Percentiles rank a stretch among this genome's conserved stretches.
phyloP scores from a whole-genome alignment of 2,113 vertebrate genomes.

The Phoxinus phoxinus region DNA sequence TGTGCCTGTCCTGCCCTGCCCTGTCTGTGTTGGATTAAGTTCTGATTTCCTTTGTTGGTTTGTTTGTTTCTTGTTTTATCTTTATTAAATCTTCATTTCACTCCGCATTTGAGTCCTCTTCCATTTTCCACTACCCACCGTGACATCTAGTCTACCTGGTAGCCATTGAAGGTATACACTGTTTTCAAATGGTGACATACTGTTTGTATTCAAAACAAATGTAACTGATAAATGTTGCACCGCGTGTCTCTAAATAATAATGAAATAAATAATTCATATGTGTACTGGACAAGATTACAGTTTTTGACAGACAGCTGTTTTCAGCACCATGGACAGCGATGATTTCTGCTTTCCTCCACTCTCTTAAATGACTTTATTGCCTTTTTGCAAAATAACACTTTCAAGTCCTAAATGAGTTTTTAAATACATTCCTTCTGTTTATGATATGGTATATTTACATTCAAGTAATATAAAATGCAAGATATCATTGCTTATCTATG shows the following conservation, averaged over 20 bases:
- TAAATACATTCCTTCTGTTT: conserved; percentile 53
- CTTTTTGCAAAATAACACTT: background rate
- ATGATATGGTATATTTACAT: conserved; percentile 47
- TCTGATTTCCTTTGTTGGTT: too few relatives aligned
- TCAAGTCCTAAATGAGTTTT: background rate
- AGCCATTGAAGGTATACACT: background rate
- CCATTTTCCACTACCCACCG: too few relatives aligned
- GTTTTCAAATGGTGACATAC: background rate
- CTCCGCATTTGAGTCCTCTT: too few relatives aligned
- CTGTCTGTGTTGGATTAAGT: too few relatives aligned
- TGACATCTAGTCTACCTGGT: too few relatives aligned
- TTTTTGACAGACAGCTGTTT: conserved; percentile 1
- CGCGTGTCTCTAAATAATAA: background rate
- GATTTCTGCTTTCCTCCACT: background rate
- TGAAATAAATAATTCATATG: background rate
- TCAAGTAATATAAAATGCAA: conserved; percentile 48
- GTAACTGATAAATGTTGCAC: background rate
- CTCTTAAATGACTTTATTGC: background rate
- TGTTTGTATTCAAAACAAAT: background rate
- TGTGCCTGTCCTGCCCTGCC: too few relatives aligned
- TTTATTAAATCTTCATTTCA: too few relatives aligned
- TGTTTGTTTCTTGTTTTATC: too few relatives aligned
- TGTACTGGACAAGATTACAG: background rate
- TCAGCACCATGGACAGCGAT: conserved; percentile 52
- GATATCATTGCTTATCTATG: conserved; percentile 33